These are phyloP conservation scores for Ondatra zibethicus DNA, from an alignment of 2,113 vertebrate genomes.

Conservation along the genomic window DNA sequence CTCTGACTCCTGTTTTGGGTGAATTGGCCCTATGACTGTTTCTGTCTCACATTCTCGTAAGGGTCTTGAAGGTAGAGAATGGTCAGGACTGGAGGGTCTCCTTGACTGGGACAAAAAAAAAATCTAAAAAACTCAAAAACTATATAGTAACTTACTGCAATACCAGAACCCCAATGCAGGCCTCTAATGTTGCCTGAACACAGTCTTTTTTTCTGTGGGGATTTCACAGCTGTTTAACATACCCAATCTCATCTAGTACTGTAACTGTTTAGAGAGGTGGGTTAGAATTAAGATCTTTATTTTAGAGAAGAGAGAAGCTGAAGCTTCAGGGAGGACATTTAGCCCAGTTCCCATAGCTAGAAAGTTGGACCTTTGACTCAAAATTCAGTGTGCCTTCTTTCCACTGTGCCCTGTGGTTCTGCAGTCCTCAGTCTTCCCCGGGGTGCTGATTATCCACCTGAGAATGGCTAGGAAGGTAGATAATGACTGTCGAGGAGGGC, in stretches of 20 bases:
- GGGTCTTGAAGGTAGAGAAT: background rate
- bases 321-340: background rate
- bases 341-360: background rate
- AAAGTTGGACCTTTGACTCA: background rate
- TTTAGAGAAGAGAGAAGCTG: constrained; percentile 12
- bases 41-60: background rate
- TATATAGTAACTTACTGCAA: background rate
- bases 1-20: background rate
- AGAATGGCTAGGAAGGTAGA: constrained; percentile 15
- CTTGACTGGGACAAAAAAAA: background rate
- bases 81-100: background rate
- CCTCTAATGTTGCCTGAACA: background rate
- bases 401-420: background rate
- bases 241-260: background rate
- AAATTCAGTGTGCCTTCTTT: background rate
- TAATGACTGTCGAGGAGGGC: background rate
- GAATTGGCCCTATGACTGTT: background rate
- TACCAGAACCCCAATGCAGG: background rate
- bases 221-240: background rate
- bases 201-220: background rate
- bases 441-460: background rate
- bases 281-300: background rate
- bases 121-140: background rate
- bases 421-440: background rate
- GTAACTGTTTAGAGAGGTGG: background rate